phyloP scores from a whole-genome alignment of 2,797 vertebrate species.

The Pipistrellus nathusii region DNA sequence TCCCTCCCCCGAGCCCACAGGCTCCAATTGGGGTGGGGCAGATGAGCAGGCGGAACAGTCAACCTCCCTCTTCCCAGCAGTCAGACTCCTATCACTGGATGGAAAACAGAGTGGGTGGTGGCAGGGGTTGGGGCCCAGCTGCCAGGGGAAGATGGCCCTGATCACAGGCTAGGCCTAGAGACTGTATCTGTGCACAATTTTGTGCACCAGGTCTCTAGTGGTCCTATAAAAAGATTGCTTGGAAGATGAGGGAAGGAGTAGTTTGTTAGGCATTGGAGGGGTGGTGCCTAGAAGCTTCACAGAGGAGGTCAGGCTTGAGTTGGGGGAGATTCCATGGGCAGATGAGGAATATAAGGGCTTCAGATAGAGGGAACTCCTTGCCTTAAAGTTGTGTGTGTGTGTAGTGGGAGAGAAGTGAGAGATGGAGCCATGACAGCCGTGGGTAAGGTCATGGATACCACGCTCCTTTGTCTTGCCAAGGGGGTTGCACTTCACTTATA shows the following conservation, averaged over 20 bases:
- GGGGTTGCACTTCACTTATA: too few relatives aligned
- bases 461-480: background rate
- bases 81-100: too few relatives aligned
- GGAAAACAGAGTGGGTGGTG: accelerated
- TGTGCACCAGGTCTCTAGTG: too few relatives aligned
- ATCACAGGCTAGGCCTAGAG: too few relatives aligned
- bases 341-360: background rate
- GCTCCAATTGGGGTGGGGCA: too few relatives aligned
- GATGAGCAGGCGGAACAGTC: too few relatives aligned
- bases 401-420: background rate
- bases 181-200: too few relatives aligned
- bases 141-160: too few relatives aligned
- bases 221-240: background rate
- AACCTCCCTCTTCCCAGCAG: accelerated
- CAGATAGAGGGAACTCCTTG: background rate
- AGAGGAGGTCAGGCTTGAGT: background rate
- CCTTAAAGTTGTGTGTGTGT: background rate
- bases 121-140: too few relatives aligned
- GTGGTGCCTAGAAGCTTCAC: background rate
- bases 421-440: background rate
- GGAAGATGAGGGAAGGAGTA: background rate
- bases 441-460: background rate
- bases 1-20: too few relatives aligned
- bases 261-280: background rate
- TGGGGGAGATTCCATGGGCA: background rate